Evolutionary conservation across 1,140 invertebrate genomes (phyloP).

Genomic region (Venturia canescens): DNA sequence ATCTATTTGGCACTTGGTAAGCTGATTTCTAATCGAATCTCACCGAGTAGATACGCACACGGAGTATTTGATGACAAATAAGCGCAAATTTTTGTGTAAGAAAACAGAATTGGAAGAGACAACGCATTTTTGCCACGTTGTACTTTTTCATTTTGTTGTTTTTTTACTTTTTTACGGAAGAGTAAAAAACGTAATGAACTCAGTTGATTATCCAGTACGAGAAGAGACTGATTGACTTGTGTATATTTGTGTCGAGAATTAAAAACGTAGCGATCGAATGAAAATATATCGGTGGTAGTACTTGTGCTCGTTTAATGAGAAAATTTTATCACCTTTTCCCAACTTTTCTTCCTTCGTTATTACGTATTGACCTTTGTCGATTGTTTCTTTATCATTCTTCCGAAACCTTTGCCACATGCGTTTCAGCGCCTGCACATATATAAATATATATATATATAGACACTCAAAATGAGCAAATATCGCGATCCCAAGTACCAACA

Average conservation of each 20-base stretch:
- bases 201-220: too few species aligned
- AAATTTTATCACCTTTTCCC: neutral
- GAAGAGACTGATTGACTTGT: neutral
- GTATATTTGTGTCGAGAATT: constrained; percentile 9
- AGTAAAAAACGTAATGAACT: too few species aligned
- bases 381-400: neutral
- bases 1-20: constrained; percentile 51
- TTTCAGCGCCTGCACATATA: neutral
- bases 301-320: neutral
- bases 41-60: constrained; percentile 8
- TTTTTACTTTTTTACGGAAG: too few species aligned
- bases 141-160: too few species aligned
- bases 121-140: too few species aligned
- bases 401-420: neutral
- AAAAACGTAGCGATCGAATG: constrained; percentile 2
- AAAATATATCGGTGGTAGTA: neutral
- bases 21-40: neutral
- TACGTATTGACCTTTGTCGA: neutral
- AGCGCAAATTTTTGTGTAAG: too few species aligned
- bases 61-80: constrained; percentile 17
- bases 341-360: neutral
- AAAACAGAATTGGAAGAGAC: too few species aligned
- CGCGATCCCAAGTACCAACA: constrained; percentile 52
- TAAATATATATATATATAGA: neutral
- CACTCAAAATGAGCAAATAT: constrained; percentile 63